These are phyloP conservation scores for Ciconia boyciana DNA, from an alignment of 2,113 vertebrate species.

Conservation along the genomic window DNA sequence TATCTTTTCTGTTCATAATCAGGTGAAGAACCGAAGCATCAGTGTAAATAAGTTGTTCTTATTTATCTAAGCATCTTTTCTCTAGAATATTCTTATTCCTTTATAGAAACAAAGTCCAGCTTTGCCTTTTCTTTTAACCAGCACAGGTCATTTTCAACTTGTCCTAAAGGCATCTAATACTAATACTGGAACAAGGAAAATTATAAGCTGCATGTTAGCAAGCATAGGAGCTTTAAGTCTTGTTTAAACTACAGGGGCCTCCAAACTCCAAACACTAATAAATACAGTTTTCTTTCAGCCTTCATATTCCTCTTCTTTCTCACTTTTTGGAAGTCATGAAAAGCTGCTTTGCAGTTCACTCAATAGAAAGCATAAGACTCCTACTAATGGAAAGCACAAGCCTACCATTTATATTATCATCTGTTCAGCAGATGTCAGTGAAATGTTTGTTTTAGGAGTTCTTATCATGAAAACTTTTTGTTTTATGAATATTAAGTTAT, in stretches of 20 bases:
- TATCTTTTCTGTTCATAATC: conserved; percentile 12
- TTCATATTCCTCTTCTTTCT: not conserved
- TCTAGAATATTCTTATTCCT: not conserved
- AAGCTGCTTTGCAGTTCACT: not conserved
- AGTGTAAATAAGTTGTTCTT: conserved; percentile 7
- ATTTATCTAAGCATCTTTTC: not conserved
- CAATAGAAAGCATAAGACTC: not conserved
- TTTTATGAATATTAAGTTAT: not conserved
- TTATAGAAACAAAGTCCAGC: not conserved
- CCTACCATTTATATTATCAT: not conserved
- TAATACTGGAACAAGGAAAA: not conserved
- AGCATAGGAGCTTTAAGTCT: not conserved
- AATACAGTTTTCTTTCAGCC: not conserved
- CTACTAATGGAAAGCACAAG: not conserved
- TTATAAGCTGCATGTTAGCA: not conserved
- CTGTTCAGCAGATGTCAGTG: not conserved
- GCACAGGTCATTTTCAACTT: not conserved
- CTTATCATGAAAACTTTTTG: not conserved
- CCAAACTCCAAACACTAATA: not conserved
- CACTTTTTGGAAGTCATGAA: not conserved
- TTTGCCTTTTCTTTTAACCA: not conserved
- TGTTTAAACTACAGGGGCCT: not conserved
- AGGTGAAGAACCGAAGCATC: not conserved
- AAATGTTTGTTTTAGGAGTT: not conserved
- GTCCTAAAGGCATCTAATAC: not conserved